These are phyloP conservation scores for Otus sunia DNA, from an alignment of 2,113 vertebrate genomes.

Conservation along the genomic window DNA sequence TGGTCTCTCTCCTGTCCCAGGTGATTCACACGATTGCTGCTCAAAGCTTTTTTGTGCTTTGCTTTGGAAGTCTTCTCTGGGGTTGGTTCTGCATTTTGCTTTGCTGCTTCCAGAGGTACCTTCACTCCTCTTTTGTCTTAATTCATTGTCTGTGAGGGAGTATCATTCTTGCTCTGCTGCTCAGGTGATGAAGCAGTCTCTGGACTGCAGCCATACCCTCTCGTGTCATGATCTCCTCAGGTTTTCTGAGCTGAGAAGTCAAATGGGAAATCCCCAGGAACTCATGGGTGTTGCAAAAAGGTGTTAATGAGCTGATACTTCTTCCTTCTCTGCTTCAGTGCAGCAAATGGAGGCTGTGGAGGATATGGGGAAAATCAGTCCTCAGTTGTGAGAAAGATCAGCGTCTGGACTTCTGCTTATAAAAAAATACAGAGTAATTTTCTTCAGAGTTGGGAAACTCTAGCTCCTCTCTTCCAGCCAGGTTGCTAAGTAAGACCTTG, in stretches of 20 bases:
- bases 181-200: neutral
- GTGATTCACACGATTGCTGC: fast-evolving
- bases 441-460: neutral
- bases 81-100: neutral
- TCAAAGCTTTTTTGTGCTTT: neutral
- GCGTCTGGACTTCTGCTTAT: neutral
- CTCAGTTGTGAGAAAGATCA: neutral
- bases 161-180: neutral
- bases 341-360: neutral
- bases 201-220: neutral
- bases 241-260: neutral
- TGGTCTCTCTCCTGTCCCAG: neutral
- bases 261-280: neutral
- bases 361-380: neutral
- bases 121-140: neutral
- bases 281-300: neutral
- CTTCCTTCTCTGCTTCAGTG: neutral
- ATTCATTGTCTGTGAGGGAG: fast-evolving
- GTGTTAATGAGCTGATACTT: neutral
- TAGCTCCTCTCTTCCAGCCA: neutral
- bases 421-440: neutral
- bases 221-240: neutral
- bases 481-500: neutral
- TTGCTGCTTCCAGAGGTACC: neutral
- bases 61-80: neutral